These are phyloP conservation scores for Kryptopterus vitreolus DNA, from an alignment of 2,797 vertebrate genomes.

Conservation along the genomic window DNA sequence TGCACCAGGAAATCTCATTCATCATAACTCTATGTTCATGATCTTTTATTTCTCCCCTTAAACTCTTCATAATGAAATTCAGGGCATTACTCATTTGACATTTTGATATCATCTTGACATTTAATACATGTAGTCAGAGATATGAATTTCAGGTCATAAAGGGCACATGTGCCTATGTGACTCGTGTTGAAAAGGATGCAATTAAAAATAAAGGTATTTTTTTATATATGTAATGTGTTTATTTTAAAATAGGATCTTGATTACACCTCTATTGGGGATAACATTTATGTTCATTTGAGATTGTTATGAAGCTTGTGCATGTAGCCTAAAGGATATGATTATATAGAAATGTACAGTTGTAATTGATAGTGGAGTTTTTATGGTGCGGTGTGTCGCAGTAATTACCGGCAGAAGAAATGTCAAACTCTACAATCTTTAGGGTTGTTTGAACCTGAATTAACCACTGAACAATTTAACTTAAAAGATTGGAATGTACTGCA, in stretches of 20 bases:
- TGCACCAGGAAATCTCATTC: neutral
- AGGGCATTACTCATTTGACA: constrained; percentile 18
- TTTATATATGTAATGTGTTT: no score
- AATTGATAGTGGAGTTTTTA: neutral
- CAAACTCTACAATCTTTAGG: neutral
- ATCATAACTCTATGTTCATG: neutral
- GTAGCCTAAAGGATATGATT: constrained; percentile 1
- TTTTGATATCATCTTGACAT: constrained; percentile 28
- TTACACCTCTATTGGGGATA: neutral
- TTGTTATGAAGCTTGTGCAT: neutral
- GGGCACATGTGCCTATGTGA: neutral
- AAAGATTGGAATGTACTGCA: neutral
- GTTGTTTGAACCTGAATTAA: neutral
- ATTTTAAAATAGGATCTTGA: neutral
- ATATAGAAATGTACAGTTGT: neutral
- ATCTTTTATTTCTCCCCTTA: neutral
- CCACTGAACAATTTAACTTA: neutral
- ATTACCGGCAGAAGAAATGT: neutral
- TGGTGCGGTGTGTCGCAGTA: neutral
- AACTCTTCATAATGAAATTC: neutral
- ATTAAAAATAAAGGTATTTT: neutral
- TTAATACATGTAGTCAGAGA: constrained; percentile 24
- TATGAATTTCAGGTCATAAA: neutral
- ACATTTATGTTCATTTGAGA: neutral
- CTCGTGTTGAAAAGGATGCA: neutral